Conservation (phyloP, 2,113 vertebrate genomes). For the Scatophagus argus region DNA sequence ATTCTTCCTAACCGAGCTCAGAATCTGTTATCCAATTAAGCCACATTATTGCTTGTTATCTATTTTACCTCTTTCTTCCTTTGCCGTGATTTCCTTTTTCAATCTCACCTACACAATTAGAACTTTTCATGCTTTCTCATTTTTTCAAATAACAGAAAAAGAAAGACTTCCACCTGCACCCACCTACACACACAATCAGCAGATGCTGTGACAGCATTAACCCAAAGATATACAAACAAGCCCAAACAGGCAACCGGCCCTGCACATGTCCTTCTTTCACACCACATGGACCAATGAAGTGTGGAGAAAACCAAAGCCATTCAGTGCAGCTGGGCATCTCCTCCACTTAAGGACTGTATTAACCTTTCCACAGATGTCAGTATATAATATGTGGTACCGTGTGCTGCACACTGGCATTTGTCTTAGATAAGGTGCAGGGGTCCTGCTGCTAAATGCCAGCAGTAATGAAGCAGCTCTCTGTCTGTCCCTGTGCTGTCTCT, state of each 20-base stretch:
- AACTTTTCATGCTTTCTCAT: not conserved
- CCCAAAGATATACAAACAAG: not conserved
- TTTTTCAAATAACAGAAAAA: not conserved
- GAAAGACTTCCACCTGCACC: not conserved
- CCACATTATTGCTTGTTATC: constrained; percentile 1
- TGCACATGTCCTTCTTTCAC: not conserved
- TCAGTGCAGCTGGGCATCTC: constrained; percentile 32
- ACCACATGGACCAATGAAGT: constrained; percentile 22
- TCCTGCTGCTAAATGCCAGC: constrained; percentile 81
- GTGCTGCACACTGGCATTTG: constrained; percentile 77
- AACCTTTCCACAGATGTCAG: constrained; percentile 82
- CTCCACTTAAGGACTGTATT: constrained; percentile 77
- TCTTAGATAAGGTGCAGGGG: constrained; percentile 74
- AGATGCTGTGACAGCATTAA: not conserved
- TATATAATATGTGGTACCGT: constrained; percentile 70
- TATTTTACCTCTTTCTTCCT: constrained; percentile 1
- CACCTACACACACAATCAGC: not conserved
- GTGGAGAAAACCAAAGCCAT: constrained; percentile 15
- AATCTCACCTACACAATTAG: not conserved
- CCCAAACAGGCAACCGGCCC: not conserved
- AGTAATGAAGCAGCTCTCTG: constrained; percentile 79
- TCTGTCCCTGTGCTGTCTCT: constrained; percentile 55
- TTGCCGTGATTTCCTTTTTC: not conserved
- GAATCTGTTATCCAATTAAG: constrained; percentile 17
- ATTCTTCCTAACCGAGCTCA: not conserved